Evolutionary conservation across 2,797 vertebrate genomes (phyloP).

Genomic region (Adelosebastes latens): DNA sequence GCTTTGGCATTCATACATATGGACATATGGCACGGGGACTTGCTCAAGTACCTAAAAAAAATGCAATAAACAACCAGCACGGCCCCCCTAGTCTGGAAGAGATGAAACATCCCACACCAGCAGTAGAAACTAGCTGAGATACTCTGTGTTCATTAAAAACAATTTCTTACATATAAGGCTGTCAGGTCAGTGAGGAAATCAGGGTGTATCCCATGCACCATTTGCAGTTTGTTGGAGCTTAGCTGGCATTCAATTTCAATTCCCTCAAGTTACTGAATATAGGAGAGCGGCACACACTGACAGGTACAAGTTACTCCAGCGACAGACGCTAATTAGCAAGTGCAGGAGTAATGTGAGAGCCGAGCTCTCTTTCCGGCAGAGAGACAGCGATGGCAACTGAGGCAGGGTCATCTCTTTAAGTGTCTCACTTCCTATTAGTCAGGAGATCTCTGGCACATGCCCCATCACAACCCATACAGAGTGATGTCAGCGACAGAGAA

Average conservation of each 20-base stretch:
- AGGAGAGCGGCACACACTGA: conserved; percentile 72
- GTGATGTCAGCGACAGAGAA: conserved; percentile 64
- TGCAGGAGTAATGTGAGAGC: conserved; percentile 69
- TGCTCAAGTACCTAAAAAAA: conserved; percentile 57
- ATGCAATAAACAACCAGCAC: conserved; percentile 48
- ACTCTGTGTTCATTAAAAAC: conserved; percentile 66
- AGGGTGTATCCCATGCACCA: conserved; percentile 74
- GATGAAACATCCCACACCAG: conserved; percentile 53
- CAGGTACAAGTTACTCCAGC: conserved; percentile 82
- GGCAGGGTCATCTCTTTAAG: conserved; percentile 78
- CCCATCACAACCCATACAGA: conserved; percentile 61
- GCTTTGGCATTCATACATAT: conserved; percentile 69
- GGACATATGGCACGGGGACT: conserved; percentile 61
- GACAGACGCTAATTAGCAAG: conserved; percentile 83
- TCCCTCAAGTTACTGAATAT: conserved; percentile 80
- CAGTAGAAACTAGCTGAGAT: conserved; percentile 41
- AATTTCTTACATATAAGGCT: conserved; percentile 67
- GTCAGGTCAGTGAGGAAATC: conserved; percentile 68
- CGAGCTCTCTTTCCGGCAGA: conserved; percentile 56
- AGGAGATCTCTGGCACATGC: conserved; percentile 70
- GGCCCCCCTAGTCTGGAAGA: conserved; percentile 8
- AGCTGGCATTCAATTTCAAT: conserved; percentile 82
- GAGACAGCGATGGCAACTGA: conserved; percentile 65
- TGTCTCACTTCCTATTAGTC: conserved; percentile 80
- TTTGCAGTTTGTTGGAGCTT: conserved; percentile 80